Evolutionary conservation across 2,113 vertebrate genomes (phyloP).

Genomic region (Neolamprologus cancellatus): DNA sequence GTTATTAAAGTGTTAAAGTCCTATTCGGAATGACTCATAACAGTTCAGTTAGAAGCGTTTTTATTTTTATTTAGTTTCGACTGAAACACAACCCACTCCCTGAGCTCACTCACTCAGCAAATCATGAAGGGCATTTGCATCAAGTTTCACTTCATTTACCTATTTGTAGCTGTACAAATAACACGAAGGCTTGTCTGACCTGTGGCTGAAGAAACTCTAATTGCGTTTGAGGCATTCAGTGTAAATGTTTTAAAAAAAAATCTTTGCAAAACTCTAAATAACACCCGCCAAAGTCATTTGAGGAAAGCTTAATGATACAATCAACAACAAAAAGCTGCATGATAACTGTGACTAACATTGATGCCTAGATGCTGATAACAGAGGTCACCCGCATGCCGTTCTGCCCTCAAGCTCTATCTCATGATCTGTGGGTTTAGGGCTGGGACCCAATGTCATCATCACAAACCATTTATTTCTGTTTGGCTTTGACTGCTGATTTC

Average conservation of each 20-base stretch:
- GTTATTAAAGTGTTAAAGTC: constrained; percentile 1
- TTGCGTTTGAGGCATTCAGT: neutral
- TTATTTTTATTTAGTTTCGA: neutral
- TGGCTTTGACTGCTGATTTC: neutral
- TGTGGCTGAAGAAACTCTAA: neutral
- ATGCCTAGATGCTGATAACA: neutral
- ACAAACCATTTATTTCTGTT: neutral
- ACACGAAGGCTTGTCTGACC: neutral
- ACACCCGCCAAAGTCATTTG: neutral
- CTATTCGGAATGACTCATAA: neutral
- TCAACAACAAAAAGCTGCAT: neutral
- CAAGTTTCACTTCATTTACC: neutral
- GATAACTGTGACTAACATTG: neutral
- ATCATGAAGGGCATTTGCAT: constrained; percentile 1
- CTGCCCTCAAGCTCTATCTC: neutral
- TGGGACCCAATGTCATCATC: neutral
- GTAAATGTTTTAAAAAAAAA: neutral
- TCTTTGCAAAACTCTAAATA: constrained; percentile 20
- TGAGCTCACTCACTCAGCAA: neutral
- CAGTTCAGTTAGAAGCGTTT: neutral
- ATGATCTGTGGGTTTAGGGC: neutral
- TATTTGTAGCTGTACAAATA: constrained; percentile 2
- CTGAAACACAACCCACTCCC: neutral
- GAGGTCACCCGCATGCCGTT: neutral
- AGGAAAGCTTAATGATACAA: neutral